Base-by-base conservation (phyloP, 1,140 invertebrate species). In the Drosophila leontia region DNA sequence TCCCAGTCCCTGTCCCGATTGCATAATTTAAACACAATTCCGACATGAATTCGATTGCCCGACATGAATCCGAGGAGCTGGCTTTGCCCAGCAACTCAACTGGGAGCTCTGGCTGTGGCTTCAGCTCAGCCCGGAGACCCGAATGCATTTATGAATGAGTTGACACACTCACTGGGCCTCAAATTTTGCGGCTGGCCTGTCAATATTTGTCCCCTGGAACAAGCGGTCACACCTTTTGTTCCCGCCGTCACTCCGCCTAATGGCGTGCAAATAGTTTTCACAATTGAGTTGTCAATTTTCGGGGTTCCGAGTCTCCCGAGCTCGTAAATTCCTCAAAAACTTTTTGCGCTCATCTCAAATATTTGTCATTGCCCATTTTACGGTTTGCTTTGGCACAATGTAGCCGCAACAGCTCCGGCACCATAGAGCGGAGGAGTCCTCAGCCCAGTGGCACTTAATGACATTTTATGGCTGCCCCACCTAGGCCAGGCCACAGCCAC, bases 281-380 rank as follows among this genome's bases (percentile, higher is more conserved):
- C 68, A 80, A 80, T 80, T 79, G 77, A 80, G 76, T 80, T 80
- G 77, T 79, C 76, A 80, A 79, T 74, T 80, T 80, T 55, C 50
- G n/a, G 53, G 47, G 9, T 53, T 32, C 26, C 47, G 13, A 48
- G 47, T 48, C 26, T 15, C 29, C 15, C 23, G 35, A 45, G 70
- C 71, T 76, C 71, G 74, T 69, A 57, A 69, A 77, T 77, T 77
- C 29, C 53, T 35, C 34, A 55, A 56, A 60, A 69, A 56, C 74
- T 76, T 76, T 76, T 71, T 71, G 67, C 69, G 59, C 75, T 72
- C 76, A 57, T 64, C 65, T 78, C 76, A 79, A 79, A 79, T 79
- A 79, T 79, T 79, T 79, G 76, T 59, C 76, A 55, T 63, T 53
- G 76, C 56, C 67, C 75, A 61, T 71, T 78, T 71, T 78, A 78